Evolutionary conservation across 2,113 vertebrate species (phyloP).

Genomic region (Pterophyllum scalare): DNA sequence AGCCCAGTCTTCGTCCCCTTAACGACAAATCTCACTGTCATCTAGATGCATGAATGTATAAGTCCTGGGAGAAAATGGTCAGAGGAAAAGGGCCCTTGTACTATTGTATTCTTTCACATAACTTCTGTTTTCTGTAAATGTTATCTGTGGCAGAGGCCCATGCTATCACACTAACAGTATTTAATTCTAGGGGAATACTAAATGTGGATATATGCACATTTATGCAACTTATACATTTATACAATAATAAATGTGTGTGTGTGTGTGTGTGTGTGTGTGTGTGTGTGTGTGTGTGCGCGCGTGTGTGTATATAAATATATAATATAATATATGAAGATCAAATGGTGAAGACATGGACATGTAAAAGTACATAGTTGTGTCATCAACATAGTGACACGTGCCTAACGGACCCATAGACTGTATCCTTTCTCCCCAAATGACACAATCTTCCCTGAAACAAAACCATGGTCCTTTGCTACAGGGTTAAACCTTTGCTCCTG

Average conservation of each 20-base stretch:
- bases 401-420: neutral
- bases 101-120: neutral
- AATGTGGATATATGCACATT: neutral
- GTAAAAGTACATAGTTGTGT: neutral
- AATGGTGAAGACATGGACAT: neutral
- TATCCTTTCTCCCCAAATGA: neutral
- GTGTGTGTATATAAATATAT: too few relatives aligned
- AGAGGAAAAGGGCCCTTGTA: neutral
- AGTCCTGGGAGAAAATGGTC: too few relatives aligned
- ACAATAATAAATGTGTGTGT: too few relatives aligned
- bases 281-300: too few relatives aligned
- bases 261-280: too few relatives aligned
- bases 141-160: neutral
- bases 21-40: too few relatives aligned
- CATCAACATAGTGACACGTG: neutral
- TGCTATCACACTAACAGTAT: neutral
- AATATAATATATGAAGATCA: neutral
- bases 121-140: neutral
- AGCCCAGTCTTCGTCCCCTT: too few relatives aligned
- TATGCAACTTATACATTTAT: too few relatives aligned
- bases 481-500: neutral
- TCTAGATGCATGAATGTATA: too few relatives aligned
- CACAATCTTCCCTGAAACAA: slow-evolving; percentile 13
- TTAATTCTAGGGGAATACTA: neutral
- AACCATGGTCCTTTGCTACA: slow-evolving; percentile 1